These are phyloP conservation scores for Cheiracanthium punctorium DNA, from an alignment of 2,888 invertebrate species.

Conservation along the genomic window DNA sequence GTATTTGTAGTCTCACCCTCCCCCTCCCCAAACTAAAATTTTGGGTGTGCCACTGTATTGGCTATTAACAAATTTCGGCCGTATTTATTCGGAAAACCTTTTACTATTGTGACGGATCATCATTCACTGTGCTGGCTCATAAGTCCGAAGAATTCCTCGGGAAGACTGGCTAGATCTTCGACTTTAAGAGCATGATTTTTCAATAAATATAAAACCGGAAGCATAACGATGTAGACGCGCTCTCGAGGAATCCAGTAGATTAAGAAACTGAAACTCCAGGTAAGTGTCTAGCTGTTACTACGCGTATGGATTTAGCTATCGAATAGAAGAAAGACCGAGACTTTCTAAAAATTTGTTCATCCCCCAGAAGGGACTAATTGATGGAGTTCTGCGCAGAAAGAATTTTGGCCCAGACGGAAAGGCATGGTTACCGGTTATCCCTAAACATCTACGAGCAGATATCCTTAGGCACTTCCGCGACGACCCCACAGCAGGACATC, in stretches of 20 bases:
- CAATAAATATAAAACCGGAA: not conserved
- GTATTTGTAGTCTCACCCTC: too few relatives aligned
- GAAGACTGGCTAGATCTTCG: not conserved
- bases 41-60: too few relatives aligned
- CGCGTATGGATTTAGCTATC: not conserved
- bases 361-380: not conserved
- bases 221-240: slow-evolving; percentile 20
- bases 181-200: not conserved
- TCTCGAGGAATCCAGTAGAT: slow-evolving; percentile 13
- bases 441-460: not conserved
- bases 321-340: not conserved
- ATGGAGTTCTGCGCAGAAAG: not conserved
- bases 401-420: slow-evolving; percentile 21
- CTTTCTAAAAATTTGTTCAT: not conserved
- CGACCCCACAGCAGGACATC: slow-evolving; percentile 48
- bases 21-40: too few relatives aligned
- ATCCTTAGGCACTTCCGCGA: slow-evolving; percentile 29
- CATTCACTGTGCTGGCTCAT: slow-evolving; percentile 78
- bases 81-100: slow-evolving; percentile 75
- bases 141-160: not conserved
- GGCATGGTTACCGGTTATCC: slow-evolving; percentile 6
- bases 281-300: not conserved
- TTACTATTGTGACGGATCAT: slow-evolving; percentile 77
- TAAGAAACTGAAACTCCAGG: not conserved
- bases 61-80: slow-evolving; percentile 76